Conservation (phyloP, 2,888 invertebrate species). For the Drosophila algonquin region DNA sequence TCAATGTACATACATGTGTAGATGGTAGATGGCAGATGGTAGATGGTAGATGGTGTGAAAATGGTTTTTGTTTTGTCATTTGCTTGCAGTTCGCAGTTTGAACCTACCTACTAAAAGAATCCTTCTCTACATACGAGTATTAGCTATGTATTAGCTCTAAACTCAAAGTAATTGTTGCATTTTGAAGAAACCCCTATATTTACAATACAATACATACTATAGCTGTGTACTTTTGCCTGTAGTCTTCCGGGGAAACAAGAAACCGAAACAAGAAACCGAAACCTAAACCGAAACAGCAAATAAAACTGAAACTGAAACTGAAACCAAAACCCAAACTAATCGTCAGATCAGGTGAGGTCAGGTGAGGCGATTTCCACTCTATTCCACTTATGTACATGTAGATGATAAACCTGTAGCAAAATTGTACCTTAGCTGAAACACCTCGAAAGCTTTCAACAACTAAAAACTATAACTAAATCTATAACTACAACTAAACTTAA, state of each 20-base stretch:
- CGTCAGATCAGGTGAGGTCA: too few relatives aligned
- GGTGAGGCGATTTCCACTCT: slow-evolving; percentile 10
- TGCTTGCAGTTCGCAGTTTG: slow-evolving; percentile 10
- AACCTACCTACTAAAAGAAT: slow-evolving; percentile 23
- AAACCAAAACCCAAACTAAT: not conserved
- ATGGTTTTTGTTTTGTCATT: slow-evolving; percentile 3
- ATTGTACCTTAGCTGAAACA: slow-evolving; percentile 74
- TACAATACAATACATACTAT: slow-evolving; percentile 25
- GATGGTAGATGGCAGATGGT: too few relatives aligned
- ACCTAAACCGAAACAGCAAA: slow-evolving; percentile 12
- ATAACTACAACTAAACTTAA: slow-evolving; percentile 39
- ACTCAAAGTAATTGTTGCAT: slow-evolving; percentile 51
- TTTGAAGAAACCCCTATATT: slow-evolving; percentile 26
- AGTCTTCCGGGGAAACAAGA: slow-evolving; percentile 61
- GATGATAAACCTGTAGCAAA: slow-evolving; percentile 72
- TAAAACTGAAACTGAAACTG: slow-evolving; percentile 2
- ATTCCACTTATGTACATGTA: slow-evolving; percentile 51
- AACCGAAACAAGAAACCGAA: slow-evolving; percentile 25
- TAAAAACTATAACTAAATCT: slow-evolving; percentile 23
- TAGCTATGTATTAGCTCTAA: slow-evolving; percentile 23
- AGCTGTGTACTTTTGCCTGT: slow-evolving; percentile 56
- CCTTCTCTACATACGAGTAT: slow-evolving; percentile 6
- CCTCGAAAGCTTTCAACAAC: slow-evolving; percentile 40
- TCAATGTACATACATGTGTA: not conserved
- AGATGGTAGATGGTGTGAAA: slow-evolving; percentile 16